Conservation (phyloP, 1,140 invertebrate genomes). For the Nephotettix cincticeps region DNA sequence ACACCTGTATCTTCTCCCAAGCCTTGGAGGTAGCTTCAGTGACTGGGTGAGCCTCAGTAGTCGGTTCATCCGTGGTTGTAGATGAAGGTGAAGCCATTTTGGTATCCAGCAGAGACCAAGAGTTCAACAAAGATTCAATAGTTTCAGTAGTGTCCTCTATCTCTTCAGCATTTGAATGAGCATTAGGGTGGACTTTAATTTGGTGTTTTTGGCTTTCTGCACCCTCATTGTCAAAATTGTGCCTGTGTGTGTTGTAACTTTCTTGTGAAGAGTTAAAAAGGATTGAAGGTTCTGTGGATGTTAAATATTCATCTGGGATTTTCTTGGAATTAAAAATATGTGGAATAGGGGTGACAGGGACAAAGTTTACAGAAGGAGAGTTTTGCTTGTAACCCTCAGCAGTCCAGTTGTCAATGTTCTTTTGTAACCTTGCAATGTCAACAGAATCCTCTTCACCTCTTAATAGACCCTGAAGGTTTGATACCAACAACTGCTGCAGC, state of each 20-base stretch:
- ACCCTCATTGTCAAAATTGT: slow-evolving; percentile 52
- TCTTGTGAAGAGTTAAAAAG: slow-evolving; percentile 39
- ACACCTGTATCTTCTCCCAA: slow-evolving; percentile 66
- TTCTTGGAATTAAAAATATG: slow-evolving; percentile 64
- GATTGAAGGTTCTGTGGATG: slow-evolving; percentile 53
- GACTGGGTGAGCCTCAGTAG: not conserved
- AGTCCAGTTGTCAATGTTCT: slow-evolving; percentile 83
- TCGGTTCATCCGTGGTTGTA: slow-evolving; percentile 36
- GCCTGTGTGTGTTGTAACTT: slow-evolving; percentile 34
- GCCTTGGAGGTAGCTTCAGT: slow-evolving; percentile 36
- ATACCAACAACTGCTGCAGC: slow-evolving; percentile 45
- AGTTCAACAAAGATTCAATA: slow-evolving; percentile 21
- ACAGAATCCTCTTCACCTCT: slow-evolving; percentile 52
- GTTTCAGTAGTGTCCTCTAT: not conserved
- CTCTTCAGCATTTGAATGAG: slow-evolving; percentile 35
- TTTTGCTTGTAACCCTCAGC: slow-evolving; percentile 62
- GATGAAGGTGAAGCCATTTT: slow-evolving; percentile 33
- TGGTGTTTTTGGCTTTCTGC: slow-evolving; percentile 53
- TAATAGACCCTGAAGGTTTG: slow-evolving; percentile 44
- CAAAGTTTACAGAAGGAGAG: slow-evolving; percentile 42
- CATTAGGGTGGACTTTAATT: slow-evolving; percentile 39
- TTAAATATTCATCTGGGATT: slow-evolving; percentile 76
- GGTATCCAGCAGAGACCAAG: slow-evolving; percentile 38
- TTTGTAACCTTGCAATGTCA: slow-evolving; percentile 70
- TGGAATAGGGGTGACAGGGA: slow-evolving; percentile 23